Evolutionary conservation across 2,888 invertebrate species (phyloP).

Genomic region (Tinea trinotella): DNA sequence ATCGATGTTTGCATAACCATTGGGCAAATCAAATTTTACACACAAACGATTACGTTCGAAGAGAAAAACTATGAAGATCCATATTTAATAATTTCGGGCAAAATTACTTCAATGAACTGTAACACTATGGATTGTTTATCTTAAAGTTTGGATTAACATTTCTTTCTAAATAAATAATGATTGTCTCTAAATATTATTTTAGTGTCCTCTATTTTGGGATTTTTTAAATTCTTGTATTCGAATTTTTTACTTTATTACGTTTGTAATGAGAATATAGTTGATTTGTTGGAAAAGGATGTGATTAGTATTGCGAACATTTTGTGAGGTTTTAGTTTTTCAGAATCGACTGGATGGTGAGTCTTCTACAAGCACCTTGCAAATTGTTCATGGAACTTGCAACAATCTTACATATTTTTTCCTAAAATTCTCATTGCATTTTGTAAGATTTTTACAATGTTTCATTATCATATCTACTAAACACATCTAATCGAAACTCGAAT

Average conservation of each 20-base stretch:
- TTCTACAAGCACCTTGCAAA: slow-evolving; percentile 46
- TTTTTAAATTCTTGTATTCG: neutral
- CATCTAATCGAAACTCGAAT: slow-evolving; percentile 10
- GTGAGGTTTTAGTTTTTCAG: slow-evolving; percentile 36
- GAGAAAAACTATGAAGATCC: slow-evolving; percentile 62
- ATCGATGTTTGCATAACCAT: slow-evolving; percentile 30
- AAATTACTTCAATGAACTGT: slow-evolving; percentile 48
- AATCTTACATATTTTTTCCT: slow-evolving; percentile 31
- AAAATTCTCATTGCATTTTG: neutral
- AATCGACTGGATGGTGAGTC: slow-evolving; percentile 64
- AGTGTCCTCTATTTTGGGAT: neutral
- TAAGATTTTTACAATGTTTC: slow-evolving; percentile 46
- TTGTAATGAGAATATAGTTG: neutral
- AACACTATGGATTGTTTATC: slow-evolving; percentile 5
- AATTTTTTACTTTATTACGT: neutral
- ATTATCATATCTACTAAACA: slow-evolving; percentile 22
- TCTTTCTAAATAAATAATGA: slow-evolving; percentile 25
- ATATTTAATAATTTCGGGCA: slow-evolving; percentile 43
- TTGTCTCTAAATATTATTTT: slow-evolving; percentile 38
- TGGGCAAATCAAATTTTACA: neutral
- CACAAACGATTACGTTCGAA: slow-evolving; percentile 27
- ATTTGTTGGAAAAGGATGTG: neutral
- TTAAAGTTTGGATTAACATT: slow-evolving; percentile 28
- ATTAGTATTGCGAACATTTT: slow-evolving; percentile 8
- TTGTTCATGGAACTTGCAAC: slow-evolving; percentile 49